phyloP scores from a whole-genome alignment of 2,113 vertebrate genomes.

The Gymnarchus niloticus region DNA sequence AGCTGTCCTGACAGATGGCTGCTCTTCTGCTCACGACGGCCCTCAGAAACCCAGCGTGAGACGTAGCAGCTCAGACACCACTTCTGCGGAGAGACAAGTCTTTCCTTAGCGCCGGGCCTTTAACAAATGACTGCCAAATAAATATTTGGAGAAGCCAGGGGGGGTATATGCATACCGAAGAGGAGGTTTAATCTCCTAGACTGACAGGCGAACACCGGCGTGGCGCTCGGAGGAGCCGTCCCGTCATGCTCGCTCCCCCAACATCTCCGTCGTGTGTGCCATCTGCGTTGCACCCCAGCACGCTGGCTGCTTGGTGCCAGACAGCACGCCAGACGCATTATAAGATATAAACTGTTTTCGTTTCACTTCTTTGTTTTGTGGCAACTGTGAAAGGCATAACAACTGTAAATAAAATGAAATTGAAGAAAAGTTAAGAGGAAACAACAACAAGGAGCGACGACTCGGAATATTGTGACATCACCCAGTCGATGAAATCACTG shows the following conservation, averaged over 20 bases:
- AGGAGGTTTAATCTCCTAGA: background rate
- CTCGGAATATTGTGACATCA: background rate
- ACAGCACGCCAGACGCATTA: background rate
- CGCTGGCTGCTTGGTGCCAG: background rate
- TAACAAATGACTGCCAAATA: background rate
- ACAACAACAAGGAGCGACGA: no score
- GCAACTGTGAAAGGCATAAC: background rate
- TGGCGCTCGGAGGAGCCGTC: background rate
- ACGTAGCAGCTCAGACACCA: background rate
- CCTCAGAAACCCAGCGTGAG: constrained; percentile 6
- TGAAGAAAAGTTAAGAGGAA: no score
- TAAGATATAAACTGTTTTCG: background rate
- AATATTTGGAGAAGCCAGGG: background rate
- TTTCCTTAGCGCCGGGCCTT: background rate
- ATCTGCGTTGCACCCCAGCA: background rate
- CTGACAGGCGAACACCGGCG: background rate
- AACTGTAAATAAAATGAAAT: background rate
- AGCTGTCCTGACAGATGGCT: constrained; percentile 23
- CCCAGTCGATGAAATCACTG: background rate
- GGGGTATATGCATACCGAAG: background rate
- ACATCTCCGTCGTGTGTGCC: background rate
- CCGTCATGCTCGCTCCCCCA: background rate
- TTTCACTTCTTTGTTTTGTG: background rate
- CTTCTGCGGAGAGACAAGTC: background rate
- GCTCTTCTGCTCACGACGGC: background rate